phyloP scores from a whole-genome alignment of 2,113 vertebrate species.

The Neoarius graeffei region DNA sequence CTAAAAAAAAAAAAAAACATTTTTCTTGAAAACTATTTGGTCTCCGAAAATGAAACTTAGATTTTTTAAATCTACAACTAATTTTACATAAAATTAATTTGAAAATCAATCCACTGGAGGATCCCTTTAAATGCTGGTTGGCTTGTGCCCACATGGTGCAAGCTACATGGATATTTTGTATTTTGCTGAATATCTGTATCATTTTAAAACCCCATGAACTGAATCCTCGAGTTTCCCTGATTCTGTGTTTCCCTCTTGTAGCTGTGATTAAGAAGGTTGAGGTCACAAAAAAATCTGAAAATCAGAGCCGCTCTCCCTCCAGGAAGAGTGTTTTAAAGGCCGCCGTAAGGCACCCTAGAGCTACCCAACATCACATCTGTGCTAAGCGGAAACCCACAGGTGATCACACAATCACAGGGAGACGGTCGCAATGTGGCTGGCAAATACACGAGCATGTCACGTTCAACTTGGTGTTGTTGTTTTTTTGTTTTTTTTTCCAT shows the following conservation, averaged over 20 bases:
- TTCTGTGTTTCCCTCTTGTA: constrained; percentile 67
- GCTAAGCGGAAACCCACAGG: constrained; percentile 97
- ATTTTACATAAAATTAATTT: too few species aligned
- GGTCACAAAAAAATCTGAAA: constrained; percentile 93
- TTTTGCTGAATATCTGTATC: neutral
- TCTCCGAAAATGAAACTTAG: too few species aligned
- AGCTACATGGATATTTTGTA: neutral
- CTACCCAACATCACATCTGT: constrained; percentile 93
- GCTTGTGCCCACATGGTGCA: too few species aligned
- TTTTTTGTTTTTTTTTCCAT: neutral
- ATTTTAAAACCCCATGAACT: constrained; percentile 36
- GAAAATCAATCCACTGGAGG: too few species aligned
- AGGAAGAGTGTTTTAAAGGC: constrained; percentile 94
- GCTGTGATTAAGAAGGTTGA: constrained; percentile 97
- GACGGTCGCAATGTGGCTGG: constrained; percentile 81
- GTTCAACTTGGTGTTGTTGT: constrained; percentile 14
- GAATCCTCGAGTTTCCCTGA: constrained; percentile 44
- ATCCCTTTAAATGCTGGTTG: neutral
- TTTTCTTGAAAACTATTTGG: too few species aligned
- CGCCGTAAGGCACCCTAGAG: constrained; percentile 89
- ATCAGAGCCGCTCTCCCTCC: constrained; percentile 91
- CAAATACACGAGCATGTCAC: constrained; percentile 72
- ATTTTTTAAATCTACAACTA: too few species aligned
- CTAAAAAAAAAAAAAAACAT: too few species aligned
- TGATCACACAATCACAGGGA: constrained; percentile 76